These are phyloP conservation scores for Lethocerus indicus DNA, from an alignment of 1,140 invertebrate genomes.

Conservation along the genomic window DNA sequence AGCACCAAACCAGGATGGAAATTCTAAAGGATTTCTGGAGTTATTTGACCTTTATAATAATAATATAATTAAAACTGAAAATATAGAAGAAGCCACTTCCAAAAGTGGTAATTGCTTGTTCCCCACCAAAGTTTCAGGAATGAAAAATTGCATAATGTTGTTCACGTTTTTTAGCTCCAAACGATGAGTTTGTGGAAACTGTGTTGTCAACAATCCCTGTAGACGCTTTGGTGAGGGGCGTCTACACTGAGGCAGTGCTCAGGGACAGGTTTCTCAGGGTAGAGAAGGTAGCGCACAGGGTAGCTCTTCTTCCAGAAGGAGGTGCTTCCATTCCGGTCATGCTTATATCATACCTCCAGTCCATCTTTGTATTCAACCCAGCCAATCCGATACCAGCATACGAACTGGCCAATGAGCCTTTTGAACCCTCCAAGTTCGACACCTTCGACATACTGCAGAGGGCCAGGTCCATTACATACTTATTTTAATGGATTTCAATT, in stretches of 20 bases:
- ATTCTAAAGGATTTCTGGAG: no score
- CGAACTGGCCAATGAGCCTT: conserved; percentile 49
- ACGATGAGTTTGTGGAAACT: conserved; percentile 49
- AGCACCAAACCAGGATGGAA: no score
- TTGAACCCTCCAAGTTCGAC: conserved; percentile 49
- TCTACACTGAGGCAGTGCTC: conserved; percentile 69
- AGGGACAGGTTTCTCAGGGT: conserved; percentile 71
- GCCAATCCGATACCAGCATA: conserved; percentile 42
- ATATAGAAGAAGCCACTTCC: no score
- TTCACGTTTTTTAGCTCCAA: conserved; percentile 28
- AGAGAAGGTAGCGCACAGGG: conserved; percentile 15
- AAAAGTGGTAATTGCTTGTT: no score
- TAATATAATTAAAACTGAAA: no score
- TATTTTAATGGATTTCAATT: background rate
- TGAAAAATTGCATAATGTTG: no score
- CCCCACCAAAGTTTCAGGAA: no score
- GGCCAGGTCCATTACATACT: conserved; percentile 64
- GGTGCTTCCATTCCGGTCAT: conserved; percentile 62
- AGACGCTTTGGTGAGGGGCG: conserved; percentile 57
- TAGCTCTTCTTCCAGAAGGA: conserved; percentile 27
- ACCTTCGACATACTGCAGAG: conserved; percentile 77
- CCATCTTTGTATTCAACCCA: conserved; percentile 44
- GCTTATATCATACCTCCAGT: conserved; percentile 77
- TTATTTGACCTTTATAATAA: no score
- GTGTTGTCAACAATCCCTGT: conserved; percentile 60